phyloP scores from a whole-genome alignment of 2,113 vertebrate species.

The Zosterops japonicus region DNA sequence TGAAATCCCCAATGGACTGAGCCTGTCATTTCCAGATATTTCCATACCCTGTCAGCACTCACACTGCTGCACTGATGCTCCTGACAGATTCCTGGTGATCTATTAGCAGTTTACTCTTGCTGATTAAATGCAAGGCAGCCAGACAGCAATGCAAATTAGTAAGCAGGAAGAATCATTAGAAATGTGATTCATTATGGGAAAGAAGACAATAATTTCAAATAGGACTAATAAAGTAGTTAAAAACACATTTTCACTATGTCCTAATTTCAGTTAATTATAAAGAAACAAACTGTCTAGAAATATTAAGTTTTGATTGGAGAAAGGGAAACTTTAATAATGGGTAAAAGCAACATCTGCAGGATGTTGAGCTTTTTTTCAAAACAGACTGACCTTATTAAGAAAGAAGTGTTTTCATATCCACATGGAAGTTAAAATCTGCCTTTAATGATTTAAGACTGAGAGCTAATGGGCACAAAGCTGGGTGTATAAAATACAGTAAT shows the following conservation, averaged over 20 bases:
- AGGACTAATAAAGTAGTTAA: not conserved
- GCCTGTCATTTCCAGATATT: not conserved
- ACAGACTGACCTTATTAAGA: not conserved
- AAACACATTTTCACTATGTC: not conserved
- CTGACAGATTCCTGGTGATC: not conserved
- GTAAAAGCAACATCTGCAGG: not conserved
- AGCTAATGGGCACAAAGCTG: not conserved
- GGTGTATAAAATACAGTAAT: not conserved
- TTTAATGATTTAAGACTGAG: not conserved
- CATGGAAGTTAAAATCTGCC: not conserved
- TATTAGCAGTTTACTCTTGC: not conserved
- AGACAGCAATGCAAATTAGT: not conserved
- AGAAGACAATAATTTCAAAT: not conserved
- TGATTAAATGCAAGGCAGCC: slow-evolving; percentile 1
- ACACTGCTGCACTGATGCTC: not conserved
- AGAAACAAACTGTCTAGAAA: not conserved
- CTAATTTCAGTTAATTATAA: not conserved
- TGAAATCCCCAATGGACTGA: not conserved
- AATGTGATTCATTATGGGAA: not conserved
- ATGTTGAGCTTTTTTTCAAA: not conserved
- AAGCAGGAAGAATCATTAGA: not conserved
- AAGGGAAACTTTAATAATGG: not conserved
- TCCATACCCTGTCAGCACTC: not conserved
- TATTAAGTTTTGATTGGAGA: not conserved
- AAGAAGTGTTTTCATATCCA: not conserved